Evolutionary conservation across 2,113 vertebrate genomes (phyloP).

Genomic region (pig (Sus scrofa)): DNA sequence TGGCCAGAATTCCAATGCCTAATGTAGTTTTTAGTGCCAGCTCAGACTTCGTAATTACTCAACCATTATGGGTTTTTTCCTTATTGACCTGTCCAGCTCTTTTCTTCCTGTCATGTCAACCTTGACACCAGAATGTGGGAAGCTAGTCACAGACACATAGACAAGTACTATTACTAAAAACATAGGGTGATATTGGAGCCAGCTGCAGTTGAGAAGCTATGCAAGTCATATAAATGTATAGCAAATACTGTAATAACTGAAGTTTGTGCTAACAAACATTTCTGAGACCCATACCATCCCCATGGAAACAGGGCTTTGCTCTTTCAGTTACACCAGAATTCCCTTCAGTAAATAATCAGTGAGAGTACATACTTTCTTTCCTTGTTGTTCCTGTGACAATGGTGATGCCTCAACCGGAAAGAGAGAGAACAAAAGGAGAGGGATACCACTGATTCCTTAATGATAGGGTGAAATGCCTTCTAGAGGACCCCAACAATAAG

Average conservation of each 20-base stretch:
- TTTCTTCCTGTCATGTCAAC: not conserved
- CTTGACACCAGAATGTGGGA: not conserved
- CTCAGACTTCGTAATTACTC: not conserved
- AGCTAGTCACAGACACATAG: not conserved
- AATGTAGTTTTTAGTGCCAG: not conserved
- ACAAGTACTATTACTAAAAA: not conserved
- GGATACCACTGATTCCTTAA: not conserved
- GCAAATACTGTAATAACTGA: not conserved
- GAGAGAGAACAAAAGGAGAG: slow-evolving; percentile 25
- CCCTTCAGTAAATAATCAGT: slow-evolving; percentile 39
- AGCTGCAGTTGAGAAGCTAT: not conserved
- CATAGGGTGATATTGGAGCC: not conserved
- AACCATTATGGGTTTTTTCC: not conserved
- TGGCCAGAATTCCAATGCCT: slow-evolving; percentile 55
- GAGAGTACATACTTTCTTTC: not conserved
- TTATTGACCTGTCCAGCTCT: not conserved
- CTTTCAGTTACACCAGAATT: slow-evolving; percentile 19
- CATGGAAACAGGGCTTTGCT: slow-evolving; percentile 62
- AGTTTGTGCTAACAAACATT: not conserved
- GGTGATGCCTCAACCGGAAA: slow-evolving; percentile 2
- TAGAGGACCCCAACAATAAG: not conserved
- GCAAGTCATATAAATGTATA: not conserved
- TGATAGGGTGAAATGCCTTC: not conserved
- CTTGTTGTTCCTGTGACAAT: not conserved
- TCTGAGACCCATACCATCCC: not conserved